Evolutionary conservation across 2,888 invertebrate species (phyloP), one percentile per base, ranked within the genome.

Genomic region (Sphaeridia pumilis): DNA sequence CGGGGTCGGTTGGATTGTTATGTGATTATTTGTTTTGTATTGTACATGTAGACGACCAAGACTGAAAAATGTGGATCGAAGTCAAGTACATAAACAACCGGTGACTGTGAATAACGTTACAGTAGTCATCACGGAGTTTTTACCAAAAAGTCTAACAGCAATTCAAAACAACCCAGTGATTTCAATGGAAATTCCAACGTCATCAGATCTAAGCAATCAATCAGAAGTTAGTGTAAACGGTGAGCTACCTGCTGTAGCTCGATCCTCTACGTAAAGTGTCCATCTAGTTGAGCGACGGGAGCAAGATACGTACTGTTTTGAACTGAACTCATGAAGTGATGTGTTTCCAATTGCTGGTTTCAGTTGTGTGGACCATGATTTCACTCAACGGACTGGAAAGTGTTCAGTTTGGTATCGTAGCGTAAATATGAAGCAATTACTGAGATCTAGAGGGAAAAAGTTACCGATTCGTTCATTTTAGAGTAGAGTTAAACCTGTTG

Each of bases 101-200:
- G 90, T 94, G 66, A 95, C 95, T 46, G 94, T 94, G 31, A 94
- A 93, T 71, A 92, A 90, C 67, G 90, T 95, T 56, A 95, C 95
- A 46, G 94, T 95, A 58, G 85, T 92, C 62, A 93, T 95, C 70
- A 95, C 95, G 55, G 95, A 95, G 74, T 94, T 88, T 71, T 87
- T 87, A 71, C 87, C 87, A 64, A 88, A 88, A 61, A 65, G 58
- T 55, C 58, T 58, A 24, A 54, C 62, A 54, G n/a, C n/a, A n/a
- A 58, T 60, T 46, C 60, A 60, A 48, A 59, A 55, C 41, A 61
- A 59, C 31, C 59, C 61, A 17, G 58, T 61, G 38, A 57, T 60
- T 55, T 58, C 61, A 46, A 49, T 55, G 36, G 61, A 64, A 49
- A 56, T 64, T 56, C 64, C 64, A 53, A 61, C 60, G 46, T 61